Conservation (phyloP, 2,888 invertebrate species). For the Acronicta aceris region DNA sequence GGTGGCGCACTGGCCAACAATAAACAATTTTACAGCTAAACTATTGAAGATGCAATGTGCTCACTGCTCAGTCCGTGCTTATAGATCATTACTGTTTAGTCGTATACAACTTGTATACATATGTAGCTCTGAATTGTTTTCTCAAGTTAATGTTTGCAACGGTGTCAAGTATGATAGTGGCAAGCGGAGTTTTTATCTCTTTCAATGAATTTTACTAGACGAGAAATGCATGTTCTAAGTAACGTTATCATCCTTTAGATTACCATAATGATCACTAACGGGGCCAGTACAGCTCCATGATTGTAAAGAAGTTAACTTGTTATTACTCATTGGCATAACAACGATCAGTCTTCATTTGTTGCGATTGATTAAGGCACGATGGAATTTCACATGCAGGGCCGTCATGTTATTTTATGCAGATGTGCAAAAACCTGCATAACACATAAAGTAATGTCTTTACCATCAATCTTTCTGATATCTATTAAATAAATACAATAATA, state of each 20-base stretch:
- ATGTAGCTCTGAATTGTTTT: conserved; percentile 27
- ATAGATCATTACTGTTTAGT: conserved; percentile 59
- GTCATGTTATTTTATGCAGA: conserved; percentile 44
- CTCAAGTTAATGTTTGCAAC: conserved; percentile 44
- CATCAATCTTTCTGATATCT: not conserved
- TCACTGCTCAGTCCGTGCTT: conserved; percentile 54
- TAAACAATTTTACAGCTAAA: conserved; percentile 72
- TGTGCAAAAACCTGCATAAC: conserved; percentile 32
- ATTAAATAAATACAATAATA: not conserved
- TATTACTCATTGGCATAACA: conserved; percentile 35
- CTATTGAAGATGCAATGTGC: conserved; percentile 61
- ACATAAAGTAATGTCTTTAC: conserved; percentile 17
- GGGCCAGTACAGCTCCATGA: conserved; percentile 42
- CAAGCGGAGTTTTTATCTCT: conserved; percentile 14
- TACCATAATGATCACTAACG: conserved; percentile 23
- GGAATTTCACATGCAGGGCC: conserved; percentile 43
- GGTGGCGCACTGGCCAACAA: conserved; percentile 66
- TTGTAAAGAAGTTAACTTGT: conserved; percentile 31
- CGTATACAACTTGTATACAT: conserved; percentile 18
- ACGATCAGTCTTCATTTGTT: conserved; percentile 35
- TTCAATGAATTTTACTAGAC: conserved; percentile 5
- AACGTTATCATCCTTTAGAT: conserved; percentile 27
- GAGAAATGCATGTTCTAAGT: conserved; percentile 15
- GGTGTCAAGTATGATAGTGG: conserved; percentile 48
- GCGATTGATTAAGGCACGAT: conserved; percentile 36